A percentile compares a stretch with the other conserved stretches of the same genome.
Evolutionary conservation across 1,140 invertebrate species (phyloP).

Genomic region (Araneus ventricosus): DNA sequence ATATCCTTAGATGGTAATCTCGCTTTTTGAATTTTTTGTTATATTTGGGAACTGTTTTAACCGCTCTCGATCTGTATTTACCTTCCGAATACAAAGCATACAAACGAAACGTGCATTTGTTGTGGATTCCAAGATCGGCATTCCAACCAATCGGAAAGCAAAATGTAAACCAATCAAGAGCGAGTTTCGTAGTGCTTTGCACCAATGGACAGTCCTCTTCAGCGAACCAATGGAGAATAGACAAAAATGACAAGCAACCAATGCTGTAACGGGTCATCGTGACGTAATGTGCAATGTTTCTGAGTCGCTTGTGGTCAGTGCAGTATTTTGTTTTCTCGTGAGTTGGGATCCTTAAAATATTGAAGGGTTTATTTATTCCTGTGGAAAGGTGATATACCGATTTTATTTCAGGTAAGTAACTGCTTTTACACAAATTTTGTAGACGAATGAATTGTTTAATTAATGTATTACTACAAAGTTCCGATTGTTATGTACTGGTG

Average conservation of each 20-base stretch:
- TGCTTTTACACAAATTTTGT: not conserved
- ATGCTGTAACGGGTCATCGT: conserved; percentile 65
- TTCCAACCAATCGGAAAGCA: conserved; percentile 47
- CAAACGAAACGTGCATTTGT: conserved; percentile 61
- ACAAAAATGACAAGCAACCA: conserved; percentile 62
- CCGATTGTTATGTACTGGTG: not conserved
- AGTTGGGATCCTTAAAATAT: conserved; percentile 52
- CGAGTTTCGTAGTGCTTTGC: not conserved
- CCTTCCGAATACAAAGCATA: not conserved
- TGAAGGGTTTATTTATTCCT: conserved; percentile 65
- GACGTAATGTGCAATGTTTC: conserved; percentile 84
- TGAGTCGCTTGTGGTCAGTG: conserved; percentile 71
- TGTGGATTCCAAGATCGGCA: conserved; percentile 61
- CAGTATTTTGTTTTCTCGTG: conserved; percentile 72
- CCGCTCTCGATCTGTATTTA: too few species aligned
- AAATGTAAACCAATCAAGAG: conserved; percentile 40
- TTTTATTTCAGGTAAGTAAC: conserved; percentile 33
- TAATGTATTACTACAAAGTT: not conserved
- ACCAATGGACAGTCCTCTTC: conserved; percentile 53
- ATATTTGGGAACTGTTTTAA: too few species aligned
- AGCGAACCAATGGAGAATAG: conserved; percentile 54
- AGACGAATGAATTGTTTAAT: not conserved
- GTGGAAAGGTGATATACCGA: not conserved
- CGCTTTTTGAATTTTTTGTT: too few species aligned
- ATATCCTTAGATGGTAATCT: too few species aligned